Conservation (phyloP, 2,113 vertebrate species). For the Octodon degus region DNA sequence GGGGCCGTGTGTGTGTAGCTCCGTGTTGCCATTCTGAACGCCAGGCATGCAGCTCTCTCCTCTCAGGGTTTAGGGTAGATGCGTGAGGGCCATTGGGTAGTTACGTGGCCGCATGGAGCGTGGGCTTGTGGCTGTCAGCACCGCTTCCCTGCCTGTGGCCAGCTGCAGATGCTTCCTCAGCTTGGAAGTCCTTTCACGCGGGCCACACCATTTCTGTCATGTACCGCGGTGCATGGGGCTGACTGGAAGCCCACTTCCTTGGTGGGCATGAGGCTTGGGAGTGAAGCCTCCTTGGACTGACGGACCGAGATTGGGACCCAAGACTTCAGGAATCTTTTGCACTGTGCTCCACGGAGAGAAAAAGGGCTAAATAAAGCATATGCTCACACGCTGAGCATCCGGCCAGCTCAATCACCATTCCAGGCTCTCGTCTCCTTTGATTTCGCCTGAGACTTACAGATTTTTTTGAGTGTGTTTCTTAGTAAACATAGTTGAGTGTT, state of each 20-base stretch:
- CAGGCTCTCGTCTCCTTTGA: not conserved
- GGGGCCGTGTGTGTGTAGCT: fast-evolving
- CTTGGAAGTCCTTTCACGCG: not conserved
- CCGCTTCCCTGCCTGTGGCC: not conserved
- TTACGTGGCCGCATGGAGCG: not conserved
- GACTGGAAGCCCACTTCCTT: not conserved
- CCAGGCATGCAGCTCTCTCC: not conserved
- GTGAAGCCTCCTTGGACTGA: not conserved
- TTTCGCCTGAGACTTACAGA: not conserved
- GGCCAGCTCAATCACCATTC: not conserved
- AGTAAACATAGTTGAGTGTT: not conserved
- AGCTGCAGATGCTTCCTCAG: not conserved
- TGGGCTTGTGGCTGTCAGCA: not conserved
- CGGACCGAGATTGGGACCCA: not conserved
- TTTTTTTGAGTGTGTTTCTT: not conserved
- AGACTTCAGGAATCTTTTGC: not conserved
- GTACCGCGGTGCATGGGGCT: not conserved
- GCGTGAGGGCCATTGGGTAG: fast-evolving
- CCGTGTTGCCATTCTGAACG: not conserved
- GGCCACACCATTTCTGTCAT: not conserved
- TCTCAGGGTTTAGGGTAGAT: not conserved
- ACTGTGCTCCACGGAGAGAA: not conserved
- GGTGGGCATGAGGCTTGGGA: not conserved
- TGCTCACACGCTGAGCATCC: not conserved
- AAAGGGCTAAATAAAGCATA: too few species aligned